phyloP scores from a whole-genome alignment of 2,888 invertebrate species.

The Drosophila emarginata region DNA sequence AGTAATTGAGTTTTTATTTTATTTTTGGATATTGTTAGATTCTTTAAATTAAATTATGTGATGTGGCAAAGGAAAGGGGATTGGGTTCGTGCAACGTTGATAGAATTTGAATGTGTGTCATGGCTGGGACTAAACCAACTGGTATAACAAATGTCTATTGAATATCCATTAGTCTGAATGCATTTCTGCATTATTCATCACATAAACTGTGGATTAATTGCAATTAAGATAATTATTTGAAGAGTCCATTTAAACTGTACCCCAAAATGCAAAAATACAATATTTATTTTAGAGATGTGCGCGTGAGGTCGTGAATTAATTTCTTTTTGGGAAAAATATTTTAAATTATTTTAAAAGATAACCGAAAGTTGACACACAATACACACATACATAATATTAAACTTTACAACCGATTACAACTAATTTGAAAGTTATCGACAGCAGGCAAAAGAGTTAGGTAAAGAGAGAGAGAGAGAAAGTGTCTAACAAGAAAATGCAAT shows the following conservation, averaged over 20 bases:
- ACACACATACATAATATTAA: not conserved
- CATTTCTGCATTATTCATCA: constrained; percentile 26
- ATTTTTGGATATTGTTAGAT: not conserved
- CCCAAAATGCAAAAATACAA: constrained; percentile 23
- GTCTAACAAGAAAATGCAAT: constrained; percentile 38
- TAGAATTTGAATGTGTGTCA: constrained; percentile 12
- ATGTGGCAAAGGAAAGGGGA: constrained; percentile 8
- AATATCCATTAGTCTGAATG: constrained; percentile 27
- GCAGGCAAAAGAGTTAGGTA: not conserved
- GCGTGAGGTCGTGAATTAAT: not conserved
- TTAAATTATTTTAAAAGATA: not conserved
- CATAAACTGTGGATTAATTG: constrained; percentile 17
- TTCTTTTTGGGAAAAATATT: not conserved
- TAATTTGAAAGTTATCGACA: constrained; percentile 57
- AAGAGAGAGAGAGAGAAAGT: too few species aligned
- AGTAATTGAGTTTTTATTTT: constrained; percentile 13
- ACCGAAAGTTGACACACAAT: constrained; percentile 37
- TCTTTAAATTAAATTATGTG: constrained; percentile 33
- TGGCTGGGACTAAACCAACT: not conserved
- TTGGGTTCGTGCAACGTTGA: not conserved
- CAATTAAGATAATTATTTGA: constrained; percentile 40
- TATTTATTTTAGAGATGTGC: not conserved
- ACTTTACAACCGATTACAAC: constrained; percentile 43
- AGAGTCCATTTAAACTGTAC: constrained; percentile 23
- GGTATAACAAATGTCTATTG: constrained; percentile 2